Conservation (phyloP, 2,888 invertebrate species). For the Spodoptera picta region DNA sequence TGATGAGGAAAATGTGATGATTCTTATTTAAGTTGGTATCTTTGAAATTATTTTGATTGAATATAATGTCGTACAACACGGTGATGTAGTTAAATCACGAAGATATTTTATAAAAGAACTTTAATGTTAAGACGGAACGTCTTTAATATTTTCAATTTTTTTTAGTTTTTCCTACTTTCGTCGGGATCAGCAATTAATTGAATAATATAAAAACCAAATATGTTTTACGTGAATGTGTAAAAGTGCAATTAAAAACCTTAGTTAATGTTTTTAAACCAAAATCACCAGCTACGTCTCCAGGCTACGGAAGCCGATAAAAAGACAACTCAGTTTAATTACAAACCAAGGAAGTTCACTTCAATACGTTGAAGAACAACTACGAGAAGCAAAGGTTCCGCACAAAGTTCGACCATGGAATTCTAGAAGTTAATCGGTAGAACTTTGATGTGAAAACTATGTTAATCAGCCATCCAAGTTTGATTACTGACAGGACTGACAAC, state of each 20-base stretch:
- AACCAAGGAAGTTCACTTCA: conserved; percentile 41
- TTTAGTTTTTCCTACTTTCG: too few species aligned
- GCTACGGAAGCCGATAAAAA: conserved; percentile 32
- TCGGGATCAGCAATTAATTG: too few species aligned
- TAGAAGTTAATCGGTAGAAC: conserved; percentile 57
- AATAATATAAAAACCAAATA: too few species aligned
- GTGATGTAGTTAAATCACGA: too few species aligned
- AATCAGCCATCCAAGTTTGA: conserved; percentile 63
- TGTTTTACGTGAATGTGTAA: too few species aligned
- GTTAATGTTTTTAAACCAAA: too few species aligned
- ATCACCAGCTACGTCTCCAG: too few species aligned
- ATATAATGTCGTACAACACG: neutral
- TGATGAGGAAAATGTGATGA: conserved; percentile 14
- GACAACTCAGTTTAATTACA: conserved; percentile 41
- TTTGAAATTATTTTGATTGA: conserved; percentile 11
- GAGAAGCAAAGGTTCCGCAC: conserved; percentile 29
- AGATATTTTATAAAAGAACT: too few species aligned
- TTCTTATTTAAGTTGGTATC: conserved; percentile 17
- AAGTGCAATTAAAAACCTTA: too few species aligned
- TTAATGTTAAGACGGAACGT: too few species aligned
- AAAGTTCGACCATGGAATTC: conserved; percentile 55
- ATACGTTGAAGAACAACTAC: conserved; percentile 46
- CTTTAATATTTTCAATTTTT: too few species aligned
- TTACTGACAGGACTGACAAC: conserved; percentile 61
- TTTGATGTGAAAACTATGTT: conserved; percentile 66